phyloP scores from a whole-genome alignment of 2,888 invertebrate genomes.

The Lycophotia porphyrea region DNA sequence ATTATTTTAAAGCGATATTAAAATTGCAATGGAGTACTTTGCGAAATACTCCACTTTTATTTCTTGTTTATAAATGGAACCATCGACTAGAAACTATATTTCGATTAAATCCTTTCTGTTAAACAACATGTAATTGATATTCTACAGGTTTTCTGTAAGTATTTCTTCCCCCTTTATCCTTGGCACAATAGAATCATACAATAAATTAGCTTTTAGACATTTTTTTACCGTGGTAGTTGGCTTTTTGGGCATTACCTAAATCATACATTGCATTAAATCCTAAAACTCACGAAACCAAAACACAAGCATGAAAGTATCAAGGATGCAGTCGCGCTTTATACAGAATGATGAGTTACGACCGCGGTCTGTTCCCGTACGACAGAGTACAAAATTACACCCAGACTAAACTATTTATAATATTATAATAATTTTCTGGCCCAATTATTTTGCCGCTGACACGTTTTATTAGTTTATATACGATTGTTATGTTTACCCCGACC shows the following conservation, averaged over 20 bases:
- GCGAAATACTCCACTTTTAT: no score
- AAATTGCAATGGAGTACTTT: background rate
- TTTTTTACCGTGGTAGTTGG: background rate
- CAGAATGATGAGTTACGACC: slow-evolving; percentile 86
- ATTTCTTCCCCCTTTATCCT: background rate
- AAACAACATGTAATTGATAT: background rate
- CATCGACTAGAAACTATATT: background rate
- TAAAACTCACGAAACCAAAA: background rate
- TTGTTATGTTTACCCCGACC: slow-evolving; percentile 81
- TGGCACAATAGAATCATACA: background rate
- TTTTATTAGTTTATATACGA: slow-evolving; percentile 88
- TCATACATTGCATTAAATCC: background rate
- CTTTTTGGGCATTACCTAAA: background rate
- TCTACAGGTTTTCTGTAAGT: background rate
- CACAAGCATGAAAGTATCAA: slow-evolving; percentile 78
- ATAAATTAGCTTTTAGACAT: background rate
- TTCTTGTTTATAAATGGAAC: background rate
- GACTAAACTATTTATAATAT: slow-evolving; percentile 89
- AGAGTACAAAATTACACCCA: slow-evolving; percentile 85
- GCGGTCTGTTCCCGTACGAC: slow-evolving; percentile 83
- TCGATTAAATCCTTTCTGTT: background rate
- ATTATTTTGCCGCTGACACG: slow-evolving; percentile 88
- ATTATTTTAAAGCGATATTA: background rate
- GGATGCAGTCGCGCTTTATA: slow-evolving; percentile 62
- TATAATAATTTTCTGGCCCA: slow-evolving; percentile 89